Evolutionary conservation across 2,888 invertebrate genomes (phyloP), one percentile per base, ranked within the genome.

Genomic region (Conops quadrifasciatus): DNA sequence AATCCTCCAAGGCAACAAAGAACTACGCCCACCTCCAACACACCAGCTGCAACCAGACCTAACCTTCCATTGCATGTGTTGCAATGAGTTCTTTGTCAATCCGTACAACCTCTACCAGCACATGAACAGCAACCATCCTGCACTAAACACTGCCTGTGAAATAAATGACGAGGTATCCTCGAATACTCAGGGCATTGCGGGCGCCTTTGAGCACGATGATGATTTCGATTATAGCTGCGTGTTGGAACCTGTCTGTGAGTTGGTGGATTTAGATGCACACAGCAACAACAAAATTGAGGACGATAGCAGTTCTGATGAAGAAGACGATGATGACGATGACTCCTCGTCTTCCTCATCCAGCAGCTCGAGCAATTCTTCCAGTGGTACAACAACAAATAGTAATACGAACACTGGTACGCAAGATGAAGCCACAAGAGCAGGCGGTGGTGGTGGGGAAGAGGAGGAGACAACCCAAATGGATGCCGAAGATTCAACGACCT

Each of bases 61-160:
- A 26, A 86, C 86, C 60, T 86, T 86, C 73, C 85, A 85, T 64
- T 86, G 85, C 72, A 86, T 85, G 80, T 84, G 84, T 73, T 86
- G 86, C 71, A 75, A 80, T 2, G 82, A 83, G 67, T 82, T 78
- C 62, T 86, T 85, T 68, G 80, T 83, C 43, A 82, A 83, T 76
- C 86, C 86, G 0, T 77, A 82, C 71, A 75, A 80, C 9, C 74
- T 86, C 45, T 84, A 83, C 65, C 83, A 84, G 66, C 86, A 86
- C 73, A 84, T 86, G 80, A 84, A 82, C 73, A 79, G 76, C 24
- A 78, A 79, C 66, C 86, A 86, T 79, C 76, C 82, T 1, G 80
- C 81, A 16, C 76, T 75, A 43, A 51, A 66, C 19, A 4, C 63
- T 21, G 49, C 72, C 16, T 16, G 43, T 49, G 43, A 28, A 36